Base-by-base conservation (phyloP, 2,888 invertebrate genomes). In the Cataglyphis cursor region DNA sequence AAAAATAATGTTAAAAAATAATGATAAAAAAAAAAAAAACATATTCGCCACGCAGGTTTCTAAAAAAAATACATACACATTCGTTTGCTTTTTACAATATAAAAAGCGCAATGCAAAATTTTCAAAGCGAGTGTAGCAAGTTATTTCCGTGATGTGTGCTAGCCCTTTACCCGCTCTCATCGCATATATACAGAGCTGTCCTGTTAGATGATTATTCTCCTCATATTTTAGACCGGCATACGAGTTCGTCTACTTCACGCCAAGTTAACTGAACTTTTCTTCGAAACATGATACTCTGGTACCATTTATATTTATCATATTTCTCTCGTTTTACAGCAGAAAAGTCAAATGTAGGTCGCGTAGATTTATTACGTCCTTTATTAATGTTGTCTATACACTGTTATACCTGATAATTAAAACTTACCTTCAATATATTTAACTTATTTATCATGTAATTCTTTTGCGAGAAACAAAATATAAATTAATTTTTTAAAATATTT, bases 121-220 rank as follows among this genome's bases (percentile, higher is more conserved):
- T 59, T 59, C 57, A 44, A 31, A 9, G 38, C 10, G n/a, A 9
- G 12, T 21, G n/a, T 9, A n/a, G 48, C 64, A 41, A 31, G 54
- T 10, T n/a, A 21, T 57, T 31, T 21, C 18, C 18, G 12, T 64
- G 8, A 51, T 28, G 18, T 35, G 21, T 35, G 59, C 51, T 18
- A 48, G 62, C 70, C 31, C 21, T 41, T 66, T 28, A 10, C 15
- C 0, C 41, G 48, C 38, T 80, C 54, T 62, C 44, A 65, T 48
- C 70, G 75, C 80, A 54, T 78, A 89, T 85, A 76, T 85, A 82
- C 74, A 81, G 76, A 80, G 76, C 62, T 83, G 85, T 81, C 78
- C 68, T 81, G 70, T 66, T 61, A 48, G 66, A 24, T 74, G 83
- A 89, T 83, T 81, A 83, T 82, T 84, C 82, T 82, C 75, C 68